Conservation (phyloP, 2,888 invertebrate genomes). For the Bursaphelenchus okinawaensis region DNA sequence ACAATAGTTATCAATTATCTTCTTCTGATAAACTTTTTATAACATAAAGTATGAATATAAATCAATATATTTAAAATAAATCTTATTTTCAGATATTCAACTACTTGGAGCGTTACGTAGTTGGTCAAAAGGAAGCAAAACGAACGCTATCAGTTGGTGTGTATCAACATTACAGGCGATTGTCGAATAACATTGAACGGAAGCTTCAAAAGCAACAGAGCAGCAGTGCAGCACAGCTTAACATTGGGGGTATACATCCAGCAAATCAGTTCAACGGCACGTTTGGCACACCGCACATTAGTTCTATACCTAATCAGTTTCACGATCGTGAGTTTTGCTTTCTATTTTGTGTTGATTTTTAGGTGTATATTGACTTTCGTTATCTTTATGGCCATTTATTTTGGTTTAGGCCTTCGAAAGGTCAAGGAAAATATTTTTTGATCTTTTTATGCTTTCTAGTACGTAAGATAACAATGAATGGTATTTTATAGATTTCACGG, state of each 20-base stretch:
- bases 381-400: too few relatives aligned
- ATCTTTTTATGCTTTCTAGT: too few relatives aligned
- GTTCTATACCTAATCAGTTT: conserved; percentile 1
- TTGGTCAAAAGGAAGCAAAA: conserved; percentile 94
- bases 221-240: not conserved
- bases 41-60: too few relatives aligned
- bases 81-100: conserved; percentile 72
- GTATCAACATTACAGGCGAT: conserved; percentile 91
- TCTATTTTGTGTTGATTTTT: not conserved
- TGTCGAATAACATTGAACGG: conserved; percentile 72
- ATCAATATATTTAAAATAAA: too few relatives aligned
- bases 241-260: not conserved
- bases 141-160: conserved; percentile 96
- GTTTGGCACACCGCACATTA: not conserved
- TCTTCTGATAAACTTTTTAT: too few relatives aligned
- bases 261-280: not conserved
- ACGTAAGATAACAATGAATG: too few relatives aligned
- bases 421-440: too few relatives aligned
- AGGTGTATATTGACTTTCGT: not conserved
- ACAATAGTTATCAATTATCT: too few relatives aligned
- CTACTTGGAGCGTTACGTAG: conserved; percentile 89
- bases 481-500: not conserved
- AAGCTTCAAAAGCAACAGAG: conserved; percentile 18
- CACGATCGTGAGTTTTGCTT: not conserved
- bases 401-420: too few relatives aligned